These are phyloP conservation scores for Cosmorhoe ocellata DNA, from an alignment of 2,888 invertebrate genomes.

Conservation along the genomic window DNA sequence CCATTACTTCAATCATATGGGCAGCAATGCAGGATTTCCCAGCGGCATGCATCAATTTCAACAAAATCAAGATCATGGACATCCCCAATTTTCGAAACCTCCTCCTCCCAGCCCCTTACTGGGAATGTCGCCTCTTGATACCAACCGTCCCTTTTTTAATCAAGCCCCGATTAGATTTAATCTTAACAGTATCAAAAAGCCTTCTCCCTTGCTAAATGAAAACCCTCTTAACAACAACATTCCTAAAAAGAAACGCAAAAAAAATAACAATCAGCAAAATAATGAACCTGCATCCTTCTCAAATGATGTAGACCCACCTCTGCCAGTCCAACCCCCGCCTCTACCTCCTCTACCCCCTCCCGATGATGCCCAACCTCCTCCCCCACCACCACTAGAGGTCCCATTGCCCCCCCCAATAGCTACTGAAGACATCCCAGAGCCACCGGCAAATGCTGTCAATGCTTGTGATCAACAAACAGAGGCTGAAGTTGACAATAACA, in stretches of 20 bases:
- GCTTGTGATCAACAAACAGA: conserved; percentile 40
- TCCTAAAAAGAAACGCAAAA: conserved; percentile 89
- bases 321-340: conserved; percentile 81
- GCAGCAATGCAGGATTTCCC: conserved; percentile 53
- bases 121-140: conserved; percentile 72
- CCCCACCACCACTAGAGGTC: conserved; percentile 57
- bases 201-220: conserved; percentile 66
- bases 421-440: conserved; percentile 67
- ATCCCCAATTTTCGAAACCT: conserved; percentile 62
- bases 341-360: conserved; percentile 79
- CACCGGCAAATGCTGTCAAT: conserved; percentile 53
- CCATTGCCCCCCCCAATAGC: conserved; percentile 74
- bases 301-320: conserved; percentile 68
- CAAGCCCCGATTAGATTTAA: conserved; percentile 77
- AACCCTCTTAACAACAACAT: conserved; percentile 77
- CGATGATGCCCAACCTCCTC: conserved; percentile 54
- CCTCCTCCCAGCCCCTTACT: conserved; percentile 63
- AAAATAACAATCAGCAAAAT: conserved; percentile 81
- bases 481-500: conserved; percentile 52
- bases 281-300: conserved; percentile 58
- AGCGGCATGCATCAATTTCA: conserved; percentile 61
- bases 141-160: conserved; percentile 69
- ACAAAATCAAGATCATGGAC: conserved; percentile 57
- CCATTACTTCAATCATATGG: conserved; percentile 74
- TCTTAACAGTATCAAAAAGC: conserved; percentile 66